phyloP scores from a whole-genome alignment of 2,113 vertebrate species.

The Oncorhynchus kisutch region DNA sequence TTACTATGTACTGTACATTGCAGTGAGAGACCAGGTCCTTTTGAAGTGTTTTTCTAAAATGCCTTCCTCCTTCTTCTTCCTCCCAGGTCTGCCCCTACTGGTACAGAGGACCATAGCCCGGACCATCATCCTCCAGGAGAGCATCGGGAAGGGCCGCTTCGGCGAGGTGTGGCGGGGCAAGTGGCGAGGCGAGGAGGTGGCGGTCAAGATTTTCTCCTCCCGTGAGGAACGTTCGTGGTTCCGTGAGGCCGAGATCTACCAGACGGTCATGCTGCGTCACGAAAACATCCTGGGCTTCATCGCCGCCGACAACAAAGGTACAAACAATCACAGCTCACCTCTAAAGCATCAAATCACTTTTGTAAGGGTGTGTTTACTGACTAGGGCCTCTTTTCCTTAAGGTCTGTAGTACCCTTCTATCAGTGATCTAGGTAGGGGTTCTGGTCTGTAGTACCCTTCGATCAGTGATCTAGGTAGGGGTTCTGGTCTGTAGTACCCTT shows the following conservation, averaged over 20 bases:
- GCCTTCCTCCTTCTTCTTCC: neutral
- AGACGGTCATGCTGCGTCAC: slow-evolving; percentile 97
- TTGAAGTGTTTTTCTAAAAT: neutral
- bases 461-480: too few relatives aligned
- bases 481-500: too few relatives aligned
- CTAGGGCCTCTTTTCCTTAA: too few relatives aligned
- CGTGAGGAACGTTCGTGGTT: slow-evolving; percentile 98
- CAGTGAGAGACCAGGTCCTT: neutral
- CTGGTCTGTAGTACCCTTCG: too few relatives aligned
- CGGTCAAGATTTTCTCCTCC: slow-evolving; percentile 97
- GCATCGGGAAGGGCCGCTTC: slow-evolving; percentile 97
- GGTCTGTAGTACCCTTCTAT: too few relatives aligned
- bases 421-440: too few relatives aligned
- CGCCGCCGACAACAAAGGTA: slow-evolving; percentile 99
- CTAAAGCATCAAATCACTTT: too few relatives aligned
- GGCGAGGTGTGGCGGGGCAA: slow-evolving; percentile 98
- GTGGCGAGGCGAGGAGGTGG: slow-evolving; percentile 98
- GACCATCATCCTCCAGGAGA: slow-evolving; percentile 98
- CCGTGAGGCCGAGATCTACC: slow-evolving; percentile 97
- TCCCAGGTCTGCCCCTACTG: slow-evolving; percentile 88
- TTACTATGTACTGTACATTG: too few relatives aligned
- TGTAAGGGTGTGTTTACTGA: too few relatives aligned
- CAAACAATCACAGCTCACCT: neutral
- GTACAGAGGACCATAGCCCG: slow-evolving; percentile 98
- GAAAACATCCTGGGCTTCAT: slow-evolving; percentile 99